Evolutionary conservation across 2,113 vertebrate genomes (phyloP).

Genomic region (Nanger granti): DNA sequence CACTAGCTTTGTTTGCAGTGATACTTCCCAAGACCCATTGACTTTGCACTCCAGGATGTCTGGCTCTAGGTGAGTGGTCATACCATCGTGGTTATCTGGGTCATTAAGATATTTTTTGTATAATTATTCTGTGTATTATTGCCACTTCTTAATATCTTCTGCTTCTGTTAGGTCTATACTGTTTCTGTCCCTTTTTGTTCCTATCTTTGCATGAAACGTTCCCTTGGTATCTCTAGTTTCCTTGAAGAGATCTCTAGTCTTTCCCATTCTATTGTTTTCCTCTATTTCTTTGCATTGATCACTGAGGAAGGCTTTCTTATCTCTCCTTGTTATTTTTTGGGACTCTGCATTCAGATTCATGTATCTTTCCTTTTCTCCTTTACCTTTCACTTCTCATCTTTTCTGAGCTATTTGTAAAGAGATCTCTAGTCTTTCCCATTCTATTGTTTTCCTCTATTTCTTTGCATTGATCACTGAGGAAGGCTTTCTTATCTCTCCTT

Average conservation of each 20-base stretch:
- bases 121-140: neutral
- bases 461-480: neutral
- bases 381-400: neutral
- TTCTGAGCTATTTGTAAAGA: neutral
- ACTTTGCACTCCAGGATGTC: neutral
- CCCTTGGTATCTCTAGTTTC: neutral
- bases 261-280: neutral
- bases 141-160: neutral
- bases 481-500: neutral
- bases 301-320: neutral
- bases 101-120: neutral
- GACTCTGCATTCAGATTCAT: neutral
- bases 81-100: neutral
- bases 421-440: neutral
- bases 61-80: neutral
- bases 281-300: neutral
- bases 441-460: neutral
- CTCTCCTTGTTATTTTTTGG: neutral
- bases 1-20: neutral
- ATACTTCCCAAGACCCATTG: neutral
- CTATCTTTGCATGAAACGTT: neutral
- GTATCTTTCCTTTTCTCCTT: neutral
- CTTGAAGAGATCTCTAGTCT: neutral
- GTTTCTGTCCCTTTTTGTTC: neutral
- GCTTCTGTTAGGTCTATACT: neutral